Percentiles rank a stretch among this genome's conserved stretches.
Evolutionary conservation across 2,113 vertebrate genomes (phyloP).

Genomic region (Cyanocitta stelleri): DNA sequence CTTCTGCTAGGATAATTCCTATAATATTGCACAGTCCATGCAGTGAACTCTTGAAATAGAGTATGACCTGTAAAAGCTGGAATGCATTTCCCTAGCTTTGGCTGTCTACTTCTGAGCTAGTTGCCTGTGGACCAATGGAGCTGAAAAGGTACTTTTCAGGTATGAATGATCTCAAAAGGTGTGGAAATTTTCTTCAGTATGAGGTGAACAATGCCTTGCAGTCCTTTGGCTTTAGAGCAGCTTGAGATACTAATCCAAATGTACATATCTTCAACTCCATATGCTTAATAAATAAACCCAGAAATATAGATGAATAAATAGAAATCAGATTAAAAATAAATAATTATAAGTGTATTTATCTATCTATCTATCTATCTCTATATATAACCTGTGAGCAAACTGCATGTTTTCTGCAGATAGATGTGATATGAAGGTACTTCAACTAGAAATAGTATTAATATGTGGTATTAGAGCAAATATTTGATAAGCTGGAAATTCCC

Average conservation of each 20-base stretch:
- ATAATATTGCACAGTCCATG: not conserved
- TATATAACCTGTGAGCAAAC: not conserved
- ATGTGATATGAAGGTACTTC: not conserved
- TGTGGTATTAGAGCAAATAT: not conserved
- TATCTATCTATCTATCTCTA: not conserved
- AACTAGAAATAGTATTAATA: not conserved
- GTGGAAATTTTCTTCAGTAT: not conserved
- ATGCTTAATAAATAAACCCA: not conserved
- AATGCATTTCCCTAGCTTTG: not conserved
- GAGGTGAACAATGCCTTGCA: not conserved
- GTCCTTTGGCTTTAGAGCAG: not conserved
- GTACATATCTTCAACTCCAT: not conserved
- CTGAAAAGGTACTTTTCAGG: not conserved
- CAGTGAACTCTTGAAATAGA: not conserved
- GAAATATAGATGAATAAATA: not conserved
- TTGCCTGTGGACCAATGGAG: not conserved
- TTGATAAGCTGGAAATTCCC: not conserved
- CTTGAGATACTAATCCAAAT: not conserved
- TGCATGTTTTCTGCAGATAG: not conserved
- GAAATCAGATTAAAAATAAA: not conserved
- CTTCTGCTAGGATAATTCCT: not conserved
- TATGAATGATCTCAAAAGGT: not conserved
- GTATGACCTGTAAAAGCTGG: not conserved
- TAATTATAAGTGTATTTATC: not conserved
- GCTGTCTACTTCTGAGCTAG: not conserved